phyloP scores from a whole-genome alignment of 2,113 vertebrate genomes.

The Cromileptes altivelis region DNA sequence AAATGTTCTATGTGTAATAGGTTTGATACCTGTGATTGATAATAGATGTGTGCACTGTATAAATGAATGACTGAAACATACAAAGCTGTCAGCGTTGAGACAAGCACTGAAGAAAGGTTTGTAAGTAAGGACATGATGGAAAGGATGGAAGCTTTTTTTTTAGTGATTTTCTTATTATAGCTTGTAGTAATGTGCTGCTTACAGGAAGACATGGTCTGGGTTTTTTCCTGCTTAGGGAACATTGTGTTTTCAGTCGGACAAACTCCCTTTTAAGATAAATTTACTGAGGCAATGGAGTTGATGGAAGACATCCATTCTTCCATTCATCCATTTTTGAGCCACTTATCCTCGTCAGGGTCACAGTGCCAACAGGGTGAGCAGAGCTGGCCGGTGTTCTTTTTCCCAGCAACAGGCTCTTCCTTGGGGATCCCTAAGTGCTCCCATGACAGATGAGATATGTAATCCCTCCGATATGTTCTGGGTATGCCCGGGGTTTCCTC shows the following conservation, averaged over 20 bases:
- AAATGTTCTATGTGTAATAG: not conserved
- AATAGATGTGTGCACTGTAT: not conserved
- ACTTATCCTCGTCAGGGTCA: constrained; percentile 25
- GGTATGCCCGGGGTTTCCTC: constrained; percentile 53
- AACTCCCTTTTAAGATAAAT: constrained; percentile 24
- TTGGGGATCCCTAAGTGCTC: constrained; percentile 45
- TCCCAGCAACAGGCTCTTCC: constrained; percentile 43
- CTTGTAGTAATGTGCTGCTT: constrained; percentile 29
- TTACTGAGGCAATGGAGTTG: constrained; percentile 14
- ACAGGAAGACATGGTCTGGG: constrained; percentile 7
- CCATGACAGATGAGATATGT: constrained; percentile 45
- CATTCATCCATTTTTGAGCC: constrained; percentile 36
- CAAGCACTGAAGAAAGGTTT: not conserved
- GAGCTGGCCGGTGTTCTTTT: constrained; percentile 25
- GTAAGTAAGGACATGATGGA: constrained; percentile 11
- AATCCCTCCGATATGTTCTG: constrained; percentile 42
- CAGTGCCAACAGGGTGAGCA: constrained; percentile 31
- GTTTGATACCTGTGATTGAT: not conserved
- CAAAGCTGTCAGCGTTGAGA: constrained; percentile 17
- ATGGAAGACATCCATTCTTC: constrained; percentile 33
- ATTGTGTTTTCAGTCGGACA: constrained; percentile 23
- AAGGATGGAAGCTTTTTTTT: constrained; percentile 32
- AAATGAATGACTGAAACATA: constrained; percentile 6
- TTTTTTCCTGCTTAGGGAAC: constrained; percentile 28
- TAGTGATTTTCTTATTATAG: constrained; percentile 57